phyloP scores from a whole-genome alignment of 2,113 vertebrate species.

The Lamprotornis superbus region DNA sequence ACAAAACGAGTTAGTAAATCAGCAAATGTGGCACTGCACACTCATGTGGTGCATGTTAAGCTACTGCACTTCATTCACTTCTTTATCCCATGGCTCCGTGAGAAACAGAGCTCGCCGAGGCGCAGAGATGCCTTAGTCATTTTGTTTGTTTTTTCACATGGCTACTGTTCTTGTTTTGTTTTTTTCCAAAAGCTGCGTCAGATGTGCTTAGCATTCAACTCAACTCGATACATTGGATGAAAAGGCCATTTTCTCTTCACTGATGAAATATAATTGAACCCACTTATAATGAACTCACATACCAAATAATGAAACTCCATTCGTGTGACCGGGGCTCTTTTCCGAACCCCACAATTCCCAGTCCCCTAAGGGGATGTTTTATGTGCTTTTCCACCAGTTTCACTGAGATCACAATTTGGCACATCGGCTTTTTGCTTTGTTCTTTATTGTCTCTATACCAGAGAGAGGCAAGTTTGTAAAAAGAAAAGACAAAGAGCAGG shows the following conservation, averaged over 20 bases:
- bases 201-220: slow-evolving; percentile 53
- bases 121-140: not conserved
- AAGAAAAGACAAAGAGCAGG: not conserved
- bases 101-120: not conserved
- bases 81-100: not conserved
- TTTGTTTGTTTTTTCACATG: slow-evolving; percentile 52
- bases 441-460: slow-evolving; percentile 5
- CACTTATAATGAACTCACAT: slow-evolving; percentile 56
- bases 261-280: slow-evolving; percentile 61
- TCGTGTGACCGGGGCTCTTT: slow-evolving; percentile 4
- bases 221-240: slow-evolving; percentile 34
- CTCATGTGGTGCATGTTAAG: slow-evolving; percentile 27
- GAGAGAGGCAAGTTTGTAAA: not conserved
- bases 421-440: slow-evolving; percentile 13
- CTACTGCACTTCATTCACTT: slow-evolving; percentile 50
- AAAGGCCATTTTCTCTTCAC: slow-evolving; percentile 51
- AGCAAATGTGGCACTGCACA: not conserved
- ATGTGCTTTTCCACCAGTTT: slow-evolving; percentile 8
- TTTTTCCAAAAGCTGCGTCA: slow-evolving; percentile 35
- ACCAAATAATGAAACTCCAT: slow-evolving; percentile 39
- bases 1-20: slow-evolving; percentile 57
- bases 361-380: not conserved
- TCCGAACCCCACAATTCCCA: slow-evolving; percentile 17
- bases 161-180: slow-evolving; percentile 31
- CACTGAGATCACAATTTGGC: slow-evolving; percentile 50